Conservation (phyloP, 2,888 invertebrate species). For the Nemotelus nigrinus region DNA sequence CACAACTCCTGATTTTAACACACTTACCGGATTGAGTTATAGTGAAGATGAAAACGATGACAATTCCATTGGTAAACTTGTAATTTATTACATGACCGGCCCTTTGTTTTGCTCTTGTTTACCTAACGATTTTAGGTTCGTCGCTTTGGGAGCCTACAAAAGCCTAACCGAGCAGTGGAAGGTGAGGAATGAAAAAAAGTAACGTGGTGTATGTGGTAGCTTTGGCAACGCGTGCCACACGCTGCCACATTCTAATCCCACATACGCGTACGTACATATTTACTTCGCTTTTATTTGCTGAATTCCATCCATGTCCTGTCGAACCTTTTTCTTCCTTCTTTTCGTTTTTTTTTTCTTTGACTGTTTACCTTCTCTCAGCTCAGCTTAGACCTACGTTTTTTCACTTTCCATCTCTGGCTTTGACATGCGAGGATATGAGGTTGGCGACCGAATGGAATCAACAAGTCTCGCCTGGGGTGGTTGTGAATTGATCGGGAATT, state of each 20-base stretch:
- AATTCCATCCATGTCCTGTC: neutral
- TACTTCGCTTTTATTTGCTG: neutral
- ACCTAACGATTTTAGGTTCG: no score
- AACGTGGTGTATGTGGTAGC: no score
- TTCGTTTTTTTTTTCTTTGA: neutral
- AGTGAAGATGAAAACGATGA: conserved; percentile 22
- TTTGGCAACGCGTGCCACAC: no score
- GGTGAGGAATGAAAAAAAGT: no score
- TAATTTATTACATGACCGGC: conserved; percentile 24
- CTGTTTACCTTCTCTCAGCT: no score
- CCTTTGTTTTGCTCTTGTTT: neutral
- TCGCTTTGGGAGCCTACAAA: no score
- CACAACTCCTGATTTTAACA: neutral
- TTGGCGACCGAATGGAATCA: neutral
- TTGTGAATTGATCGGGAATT: conserved; percentile 8
- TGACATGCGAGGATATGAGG: neutral
- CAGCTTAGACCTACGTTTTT: neutral
- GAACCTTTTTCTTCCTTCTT: neutral
- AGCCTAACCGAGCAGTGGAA: no score
- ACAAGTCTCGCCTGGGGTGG: conserved; percentile 1
- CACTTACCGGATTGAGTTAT: conserved; percentile 25
- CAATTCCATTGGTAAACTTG: conserved; percentile 29
- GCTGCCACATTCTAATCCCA: no score
- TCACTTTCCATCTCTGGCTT: neutral
- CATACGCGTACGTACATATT: no score